Evolutionary conservation across 2,888 invertebrate species (phyloP).

Genomic region (Nephrotoma flavescens): DNA sequence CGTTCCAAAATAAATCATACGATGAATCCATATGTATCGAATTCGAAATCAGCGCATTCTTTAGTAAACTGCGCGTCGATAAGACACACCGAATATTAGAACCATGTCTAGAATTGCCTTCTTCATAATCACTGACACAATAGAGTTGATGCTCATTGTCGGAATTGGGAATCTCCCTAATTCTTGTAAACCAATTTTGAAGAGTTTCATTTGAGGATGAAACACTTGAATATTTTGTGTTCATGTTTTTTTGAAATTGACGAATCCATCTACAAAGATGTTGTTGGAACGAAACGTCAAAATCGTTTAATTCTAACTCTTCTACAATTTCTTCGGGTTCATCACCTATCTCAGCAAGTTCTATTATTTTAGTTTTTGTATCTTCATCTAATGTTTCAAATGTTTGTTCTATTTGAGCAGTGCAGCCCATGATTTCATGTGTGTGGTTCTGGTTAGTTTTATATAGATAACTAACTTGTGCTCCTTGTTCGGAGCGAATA

Average conservation of each 20-base stretch:
- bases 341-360: neutral
- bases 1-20: neutral
- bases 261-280: neutral
- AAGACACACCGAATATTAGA: neutral
- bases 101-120: neutral
- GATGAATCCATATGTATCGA: constrained; percentile 9
- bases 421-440: neutral
- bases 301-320: no score
- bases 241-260: neutral
- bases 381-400: neutral
- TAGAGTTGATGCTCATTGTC: neutral
- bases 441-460: neutral
- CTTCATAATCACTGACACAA: neutral
- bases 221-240: neutral
- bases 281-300: neutral
- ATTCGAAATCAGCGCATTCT: neutral
- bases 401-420: neutral
- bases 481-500: neutral
- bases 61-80: neutral
- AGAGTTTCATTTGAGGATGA: neutral
- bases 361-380: neutral
- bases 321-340: neutral
- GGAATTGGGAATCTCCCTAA: neutral
- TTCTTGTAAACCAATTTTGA: neutral
- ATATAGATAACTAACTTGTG: neutral